These are phyloP conservation scores for Mythimna ferrago DNA, from an alignment of 2,888 invertebrate species.

Conservation along the genomic window DNA sequence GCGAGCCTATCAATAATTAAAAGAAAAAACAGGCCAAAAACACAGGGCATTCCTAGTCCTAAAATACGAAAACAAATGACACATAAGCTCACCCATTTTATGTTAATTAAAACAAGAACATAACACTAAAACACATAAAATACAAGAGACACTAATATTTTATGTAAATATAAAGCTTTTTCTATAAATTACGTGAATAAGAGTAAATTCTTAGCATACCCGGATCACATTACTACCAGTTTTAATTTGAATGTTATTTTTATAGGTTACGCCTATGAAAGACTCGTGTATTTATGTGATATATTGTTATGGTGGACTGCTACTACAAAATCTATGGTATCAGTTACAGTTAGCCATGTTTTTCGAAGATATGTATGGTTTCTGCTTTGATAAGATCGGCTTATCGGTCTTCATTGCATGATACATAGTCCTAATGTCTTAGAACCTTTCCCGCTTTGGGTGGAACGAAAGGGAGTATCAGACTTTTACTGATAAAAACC, in stretches of 20 bases:
- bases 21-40: background rate
- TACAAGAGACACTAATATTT: slow-evolving; percentile 44
- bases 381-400: slow-evolving; percentile 2
- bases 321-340: slow-evolving; percentile 45
- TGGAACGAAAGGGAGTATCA: background rate
- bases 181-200: slow-evolving; percentile 47
- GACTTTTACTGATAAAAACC: background rate
- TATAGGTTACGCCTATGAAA: slow-evolving; percentile 41
- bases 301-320: slow-evolving; percentile 49
- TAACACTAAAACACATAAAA: slow-evolving; percentile 40
- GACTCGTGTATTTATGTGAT: slow-evolving; percentile 36
- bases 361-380: slow-evolving; percentile 1
- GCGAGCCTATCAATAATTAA: background rate
- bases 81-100: slow-evolving; percentile 19
- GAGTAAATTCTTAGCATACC: slow-evolving; percentile 62
- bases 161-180: slow-evolving; percentile 60
- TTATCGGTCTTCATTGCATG: slow-evolving; percentile 12
- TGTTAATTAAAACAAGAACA: slow-evolving; percentile 47
- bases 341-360: slow-evolving; percentile 30
- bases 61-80: slow-evolving; percentile 16
- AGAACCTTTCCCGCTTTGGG: background rate
- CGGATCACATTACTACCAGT: slow-evolving; percentile 61
- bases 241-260: slow-evolving; percentile 57
- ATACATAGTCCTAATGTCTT: background rate
- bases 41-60: background rate